Evolutionary conservation across 2,113 vertebrate species (phyloP).

Genomic region (Ophthalmolycus amberensis): DNA sequence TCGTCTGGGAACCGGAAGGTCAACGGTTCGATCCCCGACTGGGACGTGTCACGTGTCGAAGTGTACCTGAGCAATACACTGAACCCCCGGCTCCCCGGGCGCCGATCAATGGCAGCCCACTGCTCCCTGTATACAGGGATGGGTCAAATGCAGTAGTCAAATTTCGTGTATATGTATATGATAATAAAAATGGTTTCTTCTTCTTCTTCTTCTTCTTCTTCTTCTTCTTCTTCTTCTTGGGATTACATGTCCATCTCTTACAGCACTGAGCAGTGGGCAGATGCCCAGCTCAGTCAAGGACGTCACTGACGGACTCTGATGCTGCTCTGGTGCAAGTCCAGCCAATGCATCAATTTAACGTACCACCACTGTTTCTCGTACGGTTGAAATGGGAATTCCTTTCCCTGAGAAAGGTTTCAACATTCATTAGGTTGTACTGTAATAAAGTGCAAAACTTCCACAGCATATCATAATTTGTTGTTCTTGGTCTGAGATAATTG

Average conservation of each 20-base stretch:
- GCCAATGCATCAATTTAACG: not conserved
- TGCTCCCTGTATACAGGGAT: too few species aligned
- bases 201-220: too few species aligned
- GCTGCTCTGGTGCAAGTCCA: not conserved
- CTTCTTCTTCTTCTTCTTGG: not conserved
- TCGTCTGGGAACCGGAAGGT: too few species aligned
- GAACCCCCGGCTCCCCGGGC: too few species aligned
- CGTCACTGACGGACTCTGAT: not conserved
- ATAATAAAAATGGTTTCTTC: too few species aligned
- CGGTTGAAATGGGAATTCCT: not conserved
- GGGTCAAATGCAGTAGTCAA: too few species aligned
- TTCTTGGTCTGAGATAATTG: not conserved
- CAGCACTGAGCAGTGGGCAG: conserved; percentile 5
- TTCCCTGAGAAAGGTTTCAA: not conserved
- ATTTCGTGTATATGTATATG: too few species aligned
- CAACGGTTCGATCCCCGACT: too few species aligned
- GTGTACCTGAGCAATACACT: too few species aligned
- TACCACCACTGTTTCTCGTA: not conserved
- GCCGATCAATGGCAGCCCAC: too few species aligned
- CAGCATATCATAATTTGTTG: not conserved
- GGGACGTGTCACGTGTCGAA: too few species aligned
- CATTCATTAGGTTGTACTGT: not conserved
- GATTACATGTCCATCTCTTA: conserved; percentile 10
- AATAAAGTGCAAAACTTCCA: not conserved
- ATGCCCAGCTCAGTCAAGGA: conserved; percentile 26